A percentile compares a stretch with the other conserved stretches of the same genome.
These are phyloP conservation scores for Leptura quadrifasciata DNA, from an alignment of 2,888 invertebrate genomes.

Conservation along the genomic window DNA sequence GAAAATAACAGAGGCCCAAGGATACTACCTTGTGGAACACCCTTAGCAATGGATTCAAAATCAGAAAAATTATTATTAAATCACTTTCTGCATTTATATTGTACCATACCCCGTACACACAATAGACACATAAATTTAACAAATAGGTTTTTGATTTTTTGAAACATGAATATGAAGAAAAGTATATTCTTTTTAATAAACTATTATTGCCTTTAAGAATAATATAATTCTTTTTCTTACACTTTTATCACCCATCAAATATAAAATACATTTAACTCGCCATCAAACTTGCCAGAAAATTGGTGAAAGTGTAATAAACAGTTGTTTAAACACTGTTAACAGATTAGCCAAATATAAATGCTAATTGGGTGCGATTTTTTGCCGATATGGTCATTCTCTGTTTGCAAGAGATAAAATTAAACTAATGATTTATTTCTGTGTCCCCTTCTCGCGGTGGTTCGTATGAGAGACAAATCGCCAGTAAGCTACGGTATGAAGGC, in stretches of 20 bases:
- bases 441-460: constrained; percentile 55
- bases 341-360: constrained; percentile 61
- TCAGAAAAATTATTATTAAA: too few species aligned
- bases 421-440: constrained; percentile 65
- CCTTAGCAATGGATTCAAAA: too few species aligned
- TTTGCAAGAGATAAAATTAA: constrained; percentile 67
- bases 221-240: too few species aligned
- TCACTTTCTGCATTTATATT: too few species aligned
- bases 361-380: constrained; percentile 63
- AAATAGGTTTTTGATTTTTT: too few species aligned
- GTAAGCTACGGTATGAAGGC: constrained; percentile 57
- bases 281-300: constrained; percentile 22
- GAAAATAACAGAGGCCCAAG: too few species aligned
- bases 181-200: too few species aligned
- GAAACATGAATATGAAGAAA: too few species aligned
- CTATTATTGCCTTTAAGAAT: too few species aligned
- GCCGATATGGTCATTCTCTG: constrained; percentile 61
- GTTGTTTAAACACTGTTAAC: constrained; percentile 53
- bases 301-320: constrained; percentile 43
- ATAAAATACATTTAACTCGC: constrained; percentile 1
- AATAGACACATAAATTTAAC: too few species aligned
- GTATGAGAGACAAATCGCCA: constrained; percentile 61
- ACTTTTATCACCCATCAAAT: background rate
- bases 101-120: too few species aligned
- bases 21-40: too few species aligned